Evolutionary conservation across 53 echinoderm and acorn worm species (phyloP).

Genomic region (Paracentrotus lividus): DNA sequence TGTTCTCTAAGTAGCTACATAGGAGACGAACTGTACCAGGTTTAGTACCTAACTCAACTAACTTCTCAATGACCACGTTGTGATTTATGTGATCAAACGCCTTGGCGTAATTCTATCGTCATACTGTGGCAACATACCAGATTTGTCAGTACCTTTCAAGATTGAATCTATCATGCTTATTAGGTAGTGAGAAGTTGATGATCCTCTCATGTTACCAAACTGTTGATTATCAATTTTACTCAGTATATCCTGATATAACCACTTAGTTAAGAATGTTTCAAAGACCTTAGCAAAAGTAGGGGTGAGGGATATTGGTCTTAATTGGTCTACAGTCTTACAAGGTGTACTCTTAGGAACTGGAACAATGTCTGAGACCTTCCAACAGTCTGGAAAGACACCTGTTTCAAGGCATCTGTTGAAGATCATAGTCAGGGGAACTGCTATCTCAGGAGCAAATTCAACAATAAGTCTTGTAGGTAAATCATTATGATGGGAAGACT

Average conservation of each 20-base stretch:
- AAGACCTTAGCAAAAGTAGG: not conserved
- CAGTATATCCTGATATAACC: conserved; percentile 10
- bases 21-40: not conserved
- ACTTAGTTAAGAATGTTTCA: not conserved
- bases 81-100: not conserved
- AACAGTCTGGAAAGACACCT: not conserved
- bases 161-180: not conserved
- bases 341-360: not conserved
- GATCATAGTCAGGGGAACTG: not conserved
- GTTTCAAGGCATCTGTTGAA: not conserved
- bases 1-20: not conserved
- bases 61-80: not conserved
- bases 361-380: not conserved
- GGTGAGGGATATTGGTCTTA: not conserved
- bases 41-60: not conserved
- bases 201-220: too few relatives aligned
- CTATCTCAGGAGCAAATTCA: not conserved
- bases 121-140: not conserved
- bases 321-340: not conserved
- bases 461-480: not conserved
- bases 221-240: not conserved
- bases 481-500: not conserved
- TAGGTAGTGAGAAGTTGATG: not conserved
- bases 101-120: not conserved
- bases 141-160: not conserved